Evolutionary conservation across 37 sponge, comb jelly and placozoan genomes (phyloP).

Genomic region (Axinella damicornis): DNA sequence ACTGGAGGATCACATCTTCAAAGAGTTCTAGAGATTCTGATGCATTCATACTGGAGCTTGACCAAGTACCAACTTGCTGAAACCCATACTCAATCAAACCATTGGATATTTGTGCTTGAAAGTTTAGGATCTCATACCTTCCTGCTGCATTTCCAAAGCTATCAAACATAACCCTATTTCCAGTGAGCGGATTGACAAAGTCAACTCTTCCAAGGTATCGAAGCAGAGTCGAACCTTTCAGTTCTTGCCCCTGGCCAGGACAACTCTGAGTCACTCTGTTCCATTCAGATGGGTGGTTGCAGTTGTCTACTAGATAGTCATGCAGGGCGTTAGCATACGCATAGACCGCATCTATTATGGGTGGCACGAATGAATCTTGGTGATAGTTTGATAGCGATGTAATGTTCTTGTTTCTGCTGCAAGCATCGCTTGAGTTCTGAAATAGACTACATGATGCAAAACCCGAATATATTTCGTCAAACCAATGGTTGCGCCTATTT

Average conservation of each 20-base stretch:
- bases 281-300: constrained; percentile 23
- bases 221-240: constrained; percentile 10
- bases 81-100: constrained; percentile 12
- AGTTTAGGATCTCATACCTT: constrained; percentile 28
- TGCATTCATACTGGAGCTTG: neutral
- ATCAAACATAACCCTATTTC: constrained; percentile 47
- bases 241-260: constrained; percentile 13
- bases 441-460: no score
- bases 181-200: constrained; percentile 21
- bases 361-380: constrained; percentile 35
- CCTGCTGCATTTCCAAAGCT: constrained; percentile 20
- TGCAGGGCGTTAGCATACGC: constrained; percentile 62
- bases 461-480: constrained; percentile 27
- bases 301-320: constrained; percentile 58
- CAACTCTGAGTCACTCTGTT: constrained; percentile 27
- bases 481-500: constrained; percentile 55
- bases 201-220: constrained; percentile 27
- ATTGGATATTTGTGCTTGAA: neutral
- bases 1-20: neutral
- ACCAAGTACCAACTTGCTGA: neutral
- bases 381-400: neutral
- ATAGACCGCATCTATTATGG: constrained; percentile 79
- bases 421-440: neutral
- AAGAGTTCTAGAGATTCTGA: no score
- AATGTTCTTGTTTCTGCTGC: neutral